A percentile compares a stretch with the other conserved stretches of the same genome.
Conservation (phyloP, 2,113 vertebrate genomes). For the Chaetodon trifascialis region DNA sequence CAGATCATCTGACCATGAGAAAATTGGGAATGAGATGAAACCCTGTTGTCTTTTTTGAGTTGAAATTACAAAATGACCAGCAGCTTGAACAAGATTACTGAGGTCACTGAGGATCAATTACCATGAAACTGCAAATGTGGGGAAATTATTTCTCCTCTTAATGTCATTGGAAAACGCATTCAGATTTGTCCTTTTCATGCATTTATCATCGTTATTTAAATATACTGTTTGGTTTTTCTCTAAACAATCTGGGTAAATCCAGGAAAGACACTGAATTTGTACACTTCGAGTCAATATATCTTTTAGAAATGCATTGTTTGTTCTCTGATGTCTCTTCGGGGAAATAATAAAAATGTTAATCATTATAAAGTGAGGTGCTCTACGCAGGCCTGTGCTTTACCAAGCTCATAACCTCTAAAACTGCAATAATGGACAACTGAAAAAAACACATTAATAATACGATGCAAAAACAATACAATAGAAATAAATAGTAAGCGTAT, state of each 20-base stretch:
- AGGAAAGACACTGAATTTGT: not conserved
- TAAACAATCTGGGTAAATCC: not conserved
- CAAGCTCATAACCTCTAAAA: not conserved
- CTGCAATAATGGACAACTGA: not conserved
- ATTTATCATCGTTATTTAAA: slow-evolving; percentile 3
- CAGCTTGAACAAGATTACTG: slow-evolving; percentile 39
- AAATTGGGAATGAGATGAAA: slow-evolving; percentile 25
- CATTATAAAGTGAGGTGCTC: not conserved
- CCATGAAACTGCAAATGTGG: slow-evolving; percentile 7
- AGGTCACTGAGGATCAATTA: slow-evolving; percentile 33
- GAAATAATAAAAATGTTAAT: slow-evolving; percentile 22
- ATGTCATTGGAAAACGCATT: slow-evolving; percentile 32
- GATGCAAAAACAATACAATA: not conserved
- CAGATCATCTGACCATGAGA: slow-evolving; percentile 32
- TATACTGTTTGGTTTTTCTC: slow-evolving; percentile 10
- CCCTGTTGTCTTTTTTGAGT: slow-evolving; percentile 6
- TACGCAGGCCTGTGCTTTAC: not conserved
- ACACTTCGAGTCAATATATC: not conserved
- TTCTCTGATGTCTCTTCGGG: slow-evolving; percentile 9
- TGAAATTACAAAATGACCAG: slow-evolving; percentile 35
- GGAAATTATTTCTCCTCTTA: slow-evolving; percentile 35
- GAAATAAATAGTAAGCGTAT: no score
- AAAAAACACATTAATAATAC: not conserved
- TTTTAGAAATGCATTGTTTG: slow-evolving; percentile 17
- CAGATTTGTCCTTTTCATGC: slow-evolving; percentile 20